Conservation (phyloP, 1,140 invertebrate species). For the Heterodera schachtii region DNA sequence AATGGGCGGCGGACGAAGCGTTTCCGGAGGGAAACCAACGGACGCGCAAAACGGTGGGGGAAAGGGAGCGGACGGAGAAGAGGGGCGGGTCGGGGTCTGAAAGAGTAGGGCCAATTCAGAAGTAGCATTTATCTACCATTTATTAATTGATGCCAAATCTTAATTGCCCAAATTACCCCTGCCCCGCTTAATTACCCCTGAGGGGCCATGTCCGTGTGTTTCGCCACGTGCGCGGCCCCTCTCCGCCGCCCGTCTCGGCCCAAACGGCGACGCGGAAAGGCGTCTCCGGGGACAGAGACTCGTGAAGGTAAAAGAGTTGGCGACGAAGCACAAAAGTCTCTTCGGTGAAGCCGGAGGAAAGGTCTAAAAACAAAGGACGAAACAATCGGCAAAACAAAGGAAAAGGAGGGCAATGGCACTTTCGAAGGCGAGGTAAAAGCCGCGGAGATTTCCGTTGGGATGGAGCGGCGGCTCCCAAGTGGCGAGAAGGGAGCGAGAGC, state of each 20-base stretch:
- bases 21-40: slow-evolving; percentile 56
- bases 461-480: slow-evolving; percentile 59
- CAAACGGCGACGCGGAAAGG: slow-evolving; percentile 59
- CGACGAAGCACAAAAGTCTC: slow-evolving; percentile 63
- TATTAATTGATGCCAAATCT: no score
- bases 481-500: slow-evolving; percentile 54
- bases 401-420: slow-evolving; percentile 33
- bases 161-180: neutral
- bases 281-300: slow-evolving; percentile 54
- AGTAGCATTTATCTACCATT: no score
- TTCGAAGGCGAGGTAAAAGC: slow-evolving; percentile 62
- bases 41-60: slow-evolving; percentile 45
- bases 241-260: slow-evolving; percentile 65
- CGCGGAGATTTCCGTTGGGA: slow-evolving; percentile 61
- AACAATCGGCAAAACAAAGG: neutral
- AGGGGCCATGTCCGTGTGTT: slow-evolving; percentile 58
- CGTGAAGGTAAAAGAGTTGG: slow-evolving; percentile 60
- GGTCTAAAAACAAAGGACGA: slow-evolving; percentile 29
- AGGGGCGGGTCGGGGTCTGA: slow-evolving; percentile 58
- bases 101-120: slow-evolving; percentile 8
- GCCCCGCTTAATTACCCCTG: slow-evolving; percentile 37
- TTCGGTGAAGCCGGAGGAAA: slow-evolving; percentile 51
- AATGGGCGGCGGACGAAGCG: slow-evolving; percentile 19
- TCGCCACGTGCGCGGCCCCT: slow-evolving; percentile 52
- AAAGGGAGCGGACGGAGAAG: slow-evolving; percentile 46